Base-by-base conservation (phyloP, 2,797 vertebrate species). In the Podarcis siculus region DNA sequence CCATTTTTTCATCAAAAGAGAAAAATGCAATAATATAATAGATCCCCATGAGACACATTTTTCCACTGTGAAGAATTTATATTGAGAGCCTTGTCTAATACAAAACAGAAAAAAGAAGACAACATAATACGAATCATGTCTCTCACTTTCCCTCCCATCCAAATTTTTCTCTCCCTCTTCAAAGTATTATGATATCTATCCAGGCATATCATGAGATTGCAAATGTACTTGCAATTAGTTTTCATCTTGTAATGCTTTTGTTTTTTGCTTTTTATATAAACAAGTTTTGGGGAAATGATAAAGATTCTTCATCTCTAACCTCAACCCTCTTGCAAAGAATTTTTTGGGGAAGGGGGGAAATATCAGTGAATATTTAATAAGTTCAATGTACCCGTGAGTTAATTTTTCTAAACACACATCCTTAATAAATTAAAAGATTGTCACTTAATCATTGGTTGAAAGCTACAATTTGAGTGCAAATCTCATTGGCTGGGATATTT, bases 41-140 rank as follows among this genome's bases (percentile, higher is more conserved):
- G 7, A 89, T 85, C 90, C 92, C 86, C 91, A 61, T 1, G 92
- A 90, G 92, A 89, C 90, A 94, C 13, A 93, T 86, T 85, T 66
- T 95, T 96, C 86, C 92, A 91, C 69, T 45, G 80, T 64, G 79
- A 95, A 94, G 85, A 93, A 92, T 89, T 94, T 85, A 37, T 87
- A 76, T 82, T 58, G 76, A 89, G 86, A 90, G 91, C 90, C 35
- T 79, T 87, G 58, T 87, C 90, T 85, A 87, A 82, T 1, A 10
- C n/a, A 91, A 9, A 92, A 93, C 86, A 91, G 89, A 88, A 55
- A 72, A 89, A 83, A 89, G 80, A 80, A 27, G 30, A 30, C 37
- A 91, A 87, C 39, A 1, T 23, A n/a, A 85, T 58, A 10, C 1
- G 61, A n/a, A 82, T 58, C 86, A 82, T 88, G 90, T 83, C 86